A percentile compares a stretch with the other conserved stretches of the same genome.
Evolutionary conservation across 2,113 vertebrate species (phyloP).

Genomic region (Tenrec ecaudatus): DNA sequence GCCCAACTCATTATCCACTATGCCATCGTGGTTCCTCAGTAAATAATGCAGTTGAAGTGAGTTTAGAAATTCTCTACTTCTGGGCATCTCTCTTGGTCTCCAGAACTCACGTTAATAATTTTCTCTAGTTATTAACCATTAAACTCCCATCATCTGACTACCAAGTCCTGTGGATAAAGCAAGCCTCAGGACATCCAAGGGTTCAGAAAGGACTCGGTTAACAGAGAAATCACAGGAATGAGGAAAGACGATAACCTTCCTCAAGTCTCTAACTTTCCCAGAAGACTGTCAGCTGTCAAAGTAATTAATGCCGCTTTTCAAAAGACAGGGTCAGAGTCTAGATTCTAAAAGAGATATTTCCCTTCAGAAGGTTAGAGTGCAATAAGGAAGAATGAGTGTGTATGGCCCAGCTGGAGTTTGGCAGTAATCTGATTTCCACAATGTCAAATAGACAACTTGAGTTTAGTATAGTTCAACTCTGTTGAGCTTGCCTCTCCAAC

Average conservation of each 20-base stretch:
- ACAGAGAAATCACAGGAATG: slow-evolving; percentile 3
- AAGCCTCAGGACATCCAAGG: not conserved
- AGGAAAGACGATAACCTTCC: not conserved
- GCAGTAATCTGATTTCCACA: not conserved
- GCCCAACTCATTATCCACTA: too few species aligned
- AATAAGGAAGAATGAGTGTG: not conserved
- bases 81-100: not conserved
- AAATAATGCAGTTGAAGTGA: too few species aligned
- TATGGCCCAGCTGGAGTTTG: not conserved
- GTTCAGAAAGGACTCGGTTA: slow-evolving; percentile 13
- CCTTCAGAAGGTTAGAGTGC: not conserved
- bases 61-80: not conserved
- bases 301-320: not conserved
- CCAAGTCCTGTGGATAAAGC: not conserved
- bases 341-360: not conserved
- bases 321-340: slow-evolving; percentile 6
- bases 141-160: not conserved
- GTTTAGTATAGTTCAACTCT: not conserved
- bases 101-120: not conserved
- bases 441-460: not conserved
- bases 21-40: too few species aligned
- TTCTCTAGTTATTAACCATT: not conserved
- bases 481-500: not conserved
- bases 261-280: not conserved
- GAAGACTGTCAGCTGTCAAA: slow-evolving; percentile 11